A percentile compares a stretch with the other conserved stretches of the same genome.
phyloP scores from a whole-genome alignment of 2,113 vertebrate genomes.

The Albula glossodonta region DNA sequence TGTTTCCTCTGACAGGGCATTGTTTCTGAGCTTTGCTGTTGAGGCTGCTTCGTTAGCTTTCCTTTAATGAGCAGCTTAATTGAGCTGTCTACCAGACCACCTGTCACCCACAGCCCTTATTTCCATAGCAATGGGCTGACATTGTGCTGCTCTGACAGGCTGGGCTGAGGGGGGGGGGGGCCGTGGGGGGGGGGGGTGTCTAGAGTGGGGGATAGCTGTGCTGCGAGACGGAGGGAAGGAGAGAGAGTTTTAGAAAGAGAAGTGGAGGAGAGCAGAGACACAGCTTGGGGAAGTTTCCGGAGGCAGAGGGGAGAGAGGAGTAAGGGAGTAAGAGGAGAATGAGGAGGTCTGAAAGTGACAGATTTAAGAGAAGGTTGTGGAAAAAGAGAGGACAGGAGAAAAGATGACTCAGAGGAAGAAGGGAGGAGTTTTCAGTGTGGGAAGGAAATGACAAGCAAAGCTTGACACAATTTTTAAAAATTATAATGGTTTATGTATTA shows the following conservation, averaged over 20 bases:
- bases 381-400: background rate
- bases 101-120: conserved; percentile 98
- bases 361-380: background rate
- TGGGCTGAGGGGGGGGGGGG: conserved; percentile 79
- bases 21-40: conserved; percentile 93
- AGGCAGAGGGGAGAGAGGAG: background rate
- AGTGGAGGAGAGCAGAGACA: background rate
- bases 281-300: background rate
- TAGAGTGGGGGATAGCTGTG: conserved; percentile 68
- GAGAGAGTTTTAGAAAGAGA: background rate
- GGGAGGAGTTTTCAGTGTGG: too few relatives aligned
- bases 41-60: conserved; percentile 98
- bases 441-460: too few relatives aligned
- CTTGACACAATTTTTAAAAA: too few relatives aligned
- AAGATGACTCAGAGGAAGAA: background rate
- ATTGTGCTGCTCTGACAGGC: conserved; percentile 97
- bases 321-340: background rate
- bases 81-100: conserved; percentile 99
- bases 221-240: conserved; percentile 25
- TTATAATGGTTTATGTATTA: too few relatives aligned
- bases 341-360: conserved; percentile 12
- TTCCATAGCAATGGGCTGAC: conserved; percentile 99
- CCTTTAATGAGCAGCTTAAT: conserved; percentile 99
- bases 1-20: conserved; percentile 97
- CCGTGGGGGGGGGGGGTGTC: conserved; percentile 76